Percentiles rank a stretch among this genome's conserved stretches.
These are phyloP conservation scores for Gorsachius magnificus DNA, from an alignment of 2,797 vertebrate species.

Conservation along the genomic window DNA sequence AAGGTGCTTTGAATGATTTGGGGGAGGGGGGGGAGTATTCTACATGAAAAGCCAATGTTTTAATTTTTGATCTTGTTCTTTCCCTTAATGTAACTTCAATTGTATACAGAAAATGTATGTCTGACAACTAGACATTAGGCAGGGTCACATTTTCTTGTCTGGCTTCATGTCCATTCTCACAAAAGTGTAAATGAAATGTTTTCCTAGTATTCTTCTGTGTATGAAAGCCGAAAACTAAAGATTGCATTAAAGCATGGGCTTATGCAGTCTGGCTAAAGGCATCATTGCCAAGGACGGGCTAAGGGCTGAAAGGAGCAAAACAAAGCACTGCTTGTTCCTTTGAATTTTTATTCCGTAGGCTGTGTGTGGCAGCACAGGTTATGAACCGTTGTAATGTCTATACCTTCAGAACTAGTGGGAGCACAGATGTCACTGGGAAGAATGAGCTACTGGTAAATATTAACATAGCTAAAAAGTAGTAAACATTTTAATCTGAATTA, in stretches of 20 bases:
- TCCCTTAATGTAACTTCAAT: neutral
- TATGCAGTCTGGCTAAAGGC: neutral
- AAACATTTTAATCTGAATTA: neutral
- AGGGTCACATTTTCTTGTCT: neutral
- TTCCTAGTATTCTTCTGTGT: neutral
- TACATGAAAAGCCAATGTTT: neutral
- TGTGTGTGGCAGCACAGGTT: neutral
- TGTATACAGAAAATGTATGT: neutral
- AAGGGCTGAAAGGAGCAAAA: neutral
- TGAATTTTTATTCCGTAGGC: conserved; percentile 13
- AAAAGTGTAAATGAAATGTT: neutral
- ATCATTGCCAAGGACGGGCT: neutral
- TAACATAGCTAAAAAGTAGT: neutral
- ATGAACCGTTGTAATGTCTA: neutral
- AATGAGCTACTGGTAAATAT: neutral
- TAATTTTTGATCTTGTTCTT: neutral
- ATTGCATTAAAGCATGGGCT: neutral
- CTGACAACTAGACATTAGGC: neutral
- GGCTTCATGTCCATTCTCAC: neutral
- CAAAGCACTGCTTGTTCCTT: neutral
- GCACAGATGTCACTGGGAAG: neutral
- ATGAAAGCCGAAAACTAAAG: neutral
- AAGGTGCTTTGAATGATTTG: neutral
- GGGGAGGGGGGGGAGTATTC: neutral
- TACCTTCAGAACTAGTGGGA: neutral